Evolutionary conservation across 2,888 invertebrate genomes (phyloP).

Genomic region (Mactromeris polynyma): DNA sequence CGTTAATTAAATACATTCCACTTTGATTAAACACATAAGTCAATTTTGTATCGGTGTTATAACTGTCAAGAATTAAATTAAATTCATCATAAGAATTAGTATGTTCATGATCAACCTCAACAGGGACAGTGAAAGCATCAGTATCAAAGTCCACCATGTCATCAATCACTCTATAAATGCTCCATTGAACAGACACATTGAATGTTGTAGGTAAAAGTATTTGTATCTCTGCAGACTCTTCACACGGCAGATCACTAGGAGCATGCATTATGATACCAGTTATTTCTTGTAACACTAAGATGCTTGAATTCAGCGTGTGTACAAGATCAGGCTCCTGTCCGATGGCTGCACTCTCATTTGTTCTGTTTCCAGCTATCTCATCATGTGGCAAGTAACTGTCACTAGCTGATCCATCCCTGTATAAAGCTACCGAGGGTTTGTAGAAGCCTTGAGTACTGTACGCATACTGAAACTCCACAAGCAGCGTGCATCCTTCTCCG

Average conservation of each 20-base stretch:
- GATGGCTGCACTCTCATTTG: background rate
- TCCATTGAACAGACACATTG: constrained; percentile 58
- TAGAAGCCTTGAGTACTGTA: constrained; percentile 74
- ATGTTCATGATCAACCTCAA: background rate
- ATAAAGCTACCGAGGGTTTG: constrained; percentile 65
- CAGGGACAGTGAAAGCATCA: background rate
- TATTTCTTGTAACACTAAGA: constrained; percentile 51
- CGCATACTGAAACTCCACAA: constrained; percentile 75
- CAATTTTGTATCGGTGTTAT: constrained; percentile 49
- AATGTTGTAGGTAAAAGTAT: constrained; percentile 49
- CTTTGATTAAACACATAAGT: constrained; percentile 65
- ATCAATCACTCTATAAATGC: constrained; percentile 27
- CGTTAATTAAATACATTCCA: constrained; percentile 72
- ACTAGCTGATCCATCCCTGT: constrained; percentile 4
- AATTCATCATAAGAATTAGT: background rate
- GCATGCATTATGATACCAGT: constrained; percentile 39
- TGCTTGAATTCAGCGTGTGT: background rate
- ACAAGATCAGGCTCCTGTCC: background rate
- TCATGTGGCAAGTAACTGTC: background rate
- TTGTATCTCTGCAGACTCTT: constrained; percentile 34
- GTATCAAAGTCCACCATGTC: constrained; percentile 8
- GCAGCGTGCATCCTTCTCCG: constrained; percentile 78
- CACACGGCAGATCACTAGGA: constrained; percentile 39
- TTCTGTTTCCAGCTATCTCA: background rate
- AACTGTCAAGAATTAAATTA: constrained; percentile 47